Base-by-base conservation (phyloP, 2,113 vertebrate genomes). In the Nematolebias whitei region DNA sequence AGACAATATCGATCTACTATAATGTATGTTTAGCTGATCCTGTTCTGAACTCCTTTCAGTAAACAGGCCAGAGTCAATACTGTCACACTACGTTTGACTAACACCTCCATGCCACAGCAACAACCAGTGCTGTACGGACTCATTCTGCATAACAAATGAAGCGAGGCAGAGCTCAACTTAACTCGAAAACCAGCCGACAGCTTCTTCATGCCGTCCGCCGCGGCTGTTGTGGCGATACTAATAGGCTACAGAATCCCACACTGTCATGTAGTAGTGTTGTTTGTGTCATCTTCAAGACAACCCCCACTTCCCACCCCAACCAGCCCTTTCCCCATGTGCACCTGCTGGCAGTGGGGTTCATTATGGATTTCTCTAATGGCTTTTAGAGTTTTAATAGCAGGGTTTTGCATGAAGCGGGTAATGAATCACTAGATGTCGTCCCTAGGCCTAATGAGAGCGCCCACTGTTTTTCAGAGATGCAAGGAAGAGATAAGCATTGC, bases 11-110 rank as follows among this genome's bases (percentile, higher is more conserved):
- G 87, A 91, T 90, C 80, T 35, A 57, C 83, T 74, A 72, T 90
- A 87, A 90, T 90, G 65, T 85, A 90, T 89, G 87, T 91, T 92
- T 90, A 91, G 90, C 84, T 79, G 84, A 88, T 89, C 85, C 81
- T 82, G 83, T 88, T 90, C 83, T 69, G 60, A 81, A 86, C 84
- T 90, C 84, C 78, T 90, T 85, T 90, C 84, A 83, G 86, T 87
- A 88, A 90, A 88, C 84, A 85, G 83, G 77, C 74, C 62, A n/a
- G 38, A 59, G 86, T 88, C 88, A 82, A 90, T 87, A 89, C 71
- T 82, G 84, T 78, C 88, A 87, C 76, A 70, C 59, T 74, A 71
- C 52, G 72, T 88, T 87, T 90, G 88, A 86, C 85, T 84, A 87
- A 90, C 79, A 75, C 84, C 75, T 73, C 65, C 56, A 50, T 54